phyloP scores from a whole-genome alignment of 2,888 invertebrate genomes.

The Stegophylla sp. region DNA sequence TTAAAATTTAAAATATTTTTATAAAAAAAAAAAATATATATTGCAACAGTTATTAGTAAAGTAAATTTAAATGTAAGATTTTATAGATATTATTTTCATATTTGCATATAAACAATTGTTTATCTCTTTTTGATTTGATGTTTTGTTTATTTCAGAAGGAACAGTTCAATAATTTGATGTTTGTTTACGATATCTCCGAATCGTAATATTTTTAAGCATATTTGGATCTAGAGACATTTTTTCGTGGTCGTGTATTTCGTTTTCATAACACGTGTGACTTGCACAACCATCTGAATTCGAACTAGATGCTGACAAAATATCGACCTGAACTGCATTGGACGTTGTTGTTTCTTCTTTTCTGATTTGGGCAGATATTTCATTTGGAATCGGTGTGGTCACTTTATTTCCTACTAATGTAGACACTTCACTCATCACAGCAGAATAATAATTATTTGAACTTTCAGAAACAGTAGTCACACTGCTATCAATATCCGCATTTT shows the following conservation, averaged over 20 bases:
- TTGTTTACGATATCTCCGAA: background rate
- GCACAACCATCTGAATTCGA: background rate
- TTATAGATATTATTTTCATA: too few relatives aligned
- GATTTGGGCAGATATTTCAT: background rate
- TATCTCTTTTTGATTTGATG: too few relatives aligned
- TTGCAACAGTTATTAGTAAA: too few relatives aligned
- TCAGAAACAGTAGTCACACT: conserved; percentile 1
- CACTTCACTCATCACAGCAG: too few relatives aligned
- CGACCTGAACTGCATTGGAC: background rate
- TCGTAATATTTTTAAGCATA: conserved; percentile 33
- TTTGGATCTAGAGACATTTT: background rate
- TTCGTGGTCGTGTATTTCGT: too few relatives aligned
- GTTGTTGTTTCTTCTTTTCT: background rate
- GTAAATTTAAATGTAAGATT: too few relatives aligned
- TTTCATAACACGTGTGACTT: background rate
- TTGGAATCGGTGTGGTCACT: background rate
- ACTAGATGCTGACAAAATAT: background rate
- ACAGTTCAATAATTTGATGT: conserved; percentile 23
- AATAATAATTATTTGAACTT: background rate
- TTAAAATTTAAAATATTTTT: too few relatives aligned
- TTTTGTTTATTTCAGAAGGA: too few relatives aligned
- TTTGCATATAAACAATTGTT: too few relatives aligned
- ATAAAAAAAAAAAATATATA: too few relatives aligned
- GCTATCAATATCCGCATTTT: background rate
- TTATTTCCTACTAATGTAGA: background rate